Conservation (phyloP, 2,888 invertebrate genomes). For the Nomada hirtipes region DNA sequence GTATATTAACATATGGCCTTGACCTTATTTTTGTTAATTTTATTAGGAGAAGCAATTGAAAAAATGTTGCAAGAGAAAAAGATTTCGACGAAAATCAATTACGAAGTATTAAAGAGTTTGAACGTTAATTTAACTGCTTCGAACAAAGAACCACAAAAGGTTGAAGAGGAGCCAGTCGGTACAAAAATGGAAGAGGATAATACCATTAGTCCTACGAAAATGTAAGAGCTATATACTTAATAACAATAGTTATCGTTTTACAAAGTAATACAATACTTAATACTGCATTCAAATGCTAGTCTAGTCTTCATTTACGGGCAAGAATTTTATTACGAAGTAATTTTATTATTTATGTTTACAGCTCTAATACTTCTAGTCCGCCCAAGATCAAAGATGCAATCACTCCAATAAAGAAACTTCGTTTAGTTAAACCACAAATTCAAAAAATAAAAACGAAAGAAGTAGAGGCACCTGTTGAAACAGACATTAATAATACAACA, state of each 20-base stretch:
- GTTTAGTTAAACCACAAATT: slow-evolving; percentile 34
- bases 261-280: not conserved
- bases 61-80: slow-evolving; percentile 98
- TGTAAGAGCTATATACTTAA: slow-evolving; percentile 46
- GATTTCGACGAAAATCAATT: slow-evolving; percentile 98
- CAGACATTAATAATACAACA: slow-evolving; percentile 9
- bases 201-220: slow-evolving; percentile 39
- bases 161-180: slow-evolving; percentile 40
- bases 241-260: not conserved
- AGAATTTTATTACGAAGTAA: too few species aligned
- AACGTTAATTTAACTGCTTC: slow-evolving; percentile 81
- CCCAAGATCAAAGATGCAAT: slow-evolving; percentile 25
- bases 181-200: slow-evolving; percentile 28
- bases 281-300: too few species aligned
- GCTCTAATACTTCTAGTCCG: slow-evolving; percentile 12
- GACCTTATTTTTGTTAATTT: slow-evolving; percentile 21
- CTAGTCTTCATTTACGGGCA: too few species aligned
- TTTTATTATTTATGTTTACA: slow-evolving; percentile 10
- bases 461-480: slow-evolving; percentile 16
- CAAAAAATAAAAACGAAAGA: slow-evolving; percentile 34
- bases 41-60: slow-evolving; percentile 95
- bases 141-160: slow-evolving; percentile 58
- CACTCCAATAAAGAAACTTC: slow-evolving; percentile 27
- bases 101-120: slow-evolving; percentile 96
- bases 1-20: not conserved